phyloP scores from a whole-genome alignment of 2,888 invertebrate genomes.

The Callyntrura guangdongensis region DNA sequence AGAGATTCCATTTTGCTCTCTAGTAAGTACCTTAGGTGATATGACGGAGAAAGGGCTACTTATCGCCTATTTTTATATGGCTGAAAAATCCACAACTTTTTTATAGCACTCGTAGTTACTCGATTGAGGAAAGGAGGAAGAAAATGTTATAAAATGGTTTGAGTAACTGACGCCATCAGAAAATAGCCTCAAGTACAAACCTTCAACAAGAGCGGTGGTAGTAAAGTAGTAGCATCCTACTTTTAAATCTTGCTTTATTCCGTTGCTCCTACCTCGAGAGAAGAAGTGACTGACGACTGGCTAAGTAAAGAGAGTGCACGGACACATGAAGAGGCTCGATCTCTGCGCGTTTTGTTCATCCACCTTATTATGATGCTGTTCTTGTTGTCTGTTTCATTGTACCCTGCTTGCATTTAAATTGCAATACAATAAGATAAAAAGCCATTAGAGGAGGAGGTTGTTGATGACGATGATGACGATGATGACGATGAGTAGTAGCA shows the following conservation, averaged over 20 bases:
- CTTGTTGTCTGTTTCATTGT: constrained; percentile 36
- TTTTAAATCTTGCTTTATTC: too few relatives aligned
- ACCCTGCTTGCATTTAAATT: constrained; percentile 54
- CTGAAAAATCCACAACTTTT: neutral
- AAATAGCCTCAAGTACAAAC: neutral
- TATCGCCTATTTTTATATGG: constrained; percentile 38
- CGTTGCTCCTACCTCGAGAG: too few relatives aligned
- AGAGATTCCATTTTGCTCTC: neutral
- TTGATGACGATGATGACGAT: too few relatives aligned
- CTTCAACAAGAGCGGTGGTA: too few relatives aligned
- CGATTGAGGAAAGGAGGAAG: neutral
- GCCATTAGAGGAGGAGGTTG: too few relatives aligned
- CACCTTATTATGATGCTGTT: constrained; percentile 43
- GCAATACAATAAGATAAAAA: constrained; percentile 22
- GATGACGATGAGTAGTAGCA: neutral
- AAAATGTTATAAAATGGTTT: neutral
- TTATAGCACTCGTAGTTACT: neutral
- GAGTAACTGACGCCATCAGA: neutral
- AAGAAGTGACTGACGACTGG: too few relatives aligned
- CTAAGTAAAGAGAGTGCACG: too few relatives aligned
- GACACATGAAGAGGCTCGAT: too few relatives aligned
- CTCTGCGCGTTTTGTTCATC: too few relatives aligned
- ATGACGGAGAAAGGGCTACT: constrained; percentile 22
- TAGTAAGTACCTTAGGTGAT: neutral
- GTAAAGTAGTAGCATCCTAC: neutral